phyloP scores from a whole-genome alignment of 2,797 vertebrate genomes.

The Myotis daubentonii region DNA sequence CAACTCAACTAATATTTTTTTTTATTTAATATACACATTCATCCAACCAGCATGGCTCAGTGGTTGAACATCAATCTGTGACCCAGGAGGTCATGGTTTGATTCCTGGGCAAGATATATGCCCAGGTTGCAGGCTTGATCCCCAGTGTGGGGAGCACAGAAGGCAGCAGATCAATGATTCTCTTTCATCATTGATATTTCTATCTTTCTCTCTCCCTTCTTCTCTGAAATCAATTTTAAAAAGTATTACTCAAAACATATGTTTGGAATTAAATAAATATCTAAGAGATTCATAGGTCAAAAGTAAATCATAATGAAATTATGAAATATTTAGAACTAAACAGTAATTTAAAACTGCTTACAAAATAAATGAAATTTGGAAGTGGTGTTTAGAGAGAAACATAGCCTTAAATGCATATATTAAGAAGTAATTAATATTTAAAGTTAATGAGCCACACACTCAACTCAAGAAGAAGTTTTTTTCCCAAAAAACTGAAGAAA shows the following conservation, averaged over 20 bases:
- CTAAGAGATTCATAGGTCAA: neutral
- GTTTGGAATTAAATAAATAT: constrained; percentile 3
- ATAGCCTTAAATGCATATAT: neutral
- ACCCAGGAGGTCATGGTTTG: too few species aligned
- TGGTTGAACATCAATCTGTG: too few species aligned
- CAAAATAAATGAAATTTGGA: neutral
- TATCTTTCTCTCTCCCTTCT: too few species aligned
- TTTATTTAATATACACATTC: neutral
- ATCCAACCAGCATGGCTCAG: neutral
- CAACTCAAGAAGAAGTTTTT: neutral
- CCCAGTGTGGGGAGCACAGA: too few species aligned
- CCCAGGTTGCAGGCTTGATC: too few species aligned
- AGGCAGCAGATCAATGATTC: too few species aligned
- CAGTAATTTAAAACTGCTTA: neutral
- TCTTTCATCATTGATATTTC: too few species aligned
- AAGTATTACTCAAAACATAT: neutral
- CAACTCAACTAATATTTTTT: neutral
- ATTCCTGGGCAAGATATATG: too few species aligned
- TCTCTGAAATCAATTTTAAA: neutral
- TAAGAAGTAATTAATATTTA: neutral
- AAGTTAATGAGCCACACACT: neutral
- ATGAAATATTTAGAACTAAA: neutral
- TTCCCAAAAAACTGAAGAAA: neutral
- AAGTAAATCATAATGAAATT: constrained; percentile 16
- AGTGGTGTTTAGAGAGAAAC: neutral